Evolutionary conservation across 2,797 vertebrate genomes (phyloP), one percentile per base, ranked within the genome.

Genomic region (Siniperca scherzeri): DNA sequence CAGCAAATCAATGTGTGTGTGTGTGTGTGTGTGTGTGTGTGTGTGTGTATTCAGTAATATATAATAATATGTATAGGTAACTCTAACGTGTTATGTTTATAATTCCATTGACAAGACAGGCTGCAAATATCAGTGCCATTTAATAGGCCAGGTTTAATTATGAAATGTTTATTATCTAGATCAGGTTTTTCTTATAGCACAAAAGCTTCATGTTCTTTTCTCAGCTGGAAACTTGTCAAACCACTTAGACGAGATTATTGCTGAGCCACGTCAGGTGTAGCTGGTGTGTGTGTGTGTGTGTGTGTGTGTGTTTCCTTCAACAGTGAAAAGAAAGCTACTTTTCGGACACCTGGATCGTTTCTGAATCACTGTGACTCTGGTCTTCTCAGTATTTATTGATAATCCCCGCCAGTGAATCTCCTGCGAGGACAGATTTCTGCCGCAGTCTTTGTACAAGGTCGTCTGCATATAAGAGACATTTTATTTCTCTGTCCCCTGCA

Each of bases 371-470:
- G 25, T 4, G 27, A 76, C 68, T 70, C 73, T 22, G 16, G 21
- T 60, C 50, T 27, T 1, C 48, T 70, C 65, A 78, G 66, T 78
- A 27, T 81, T 85, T 76, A 76, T 80, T 72, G 82, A 76, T 74
- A 38, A 62, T 67, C 77, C 36, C 6, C 13, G 3, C 65, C 66
- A 22, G 65, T 38, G 56, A 56, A 30, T 42, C 40, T 76, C 21
- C 60, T n/a, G 33, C 46, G 38, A 77, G 61, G 80, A 77, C 81
- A 14, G n/a, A 27, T 57, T 74, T 14, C 48, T 62, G 76, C 77
- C n/a, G 33, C 70, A 7, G 38, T 83, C 70, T 27, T 46, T 10
- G 50, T 17, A 66, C 71, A 85, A 88, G 84, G 89, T 83, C 65
- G 61, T 52, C 80, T 57, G 74, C 70, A 25, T 74, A 53, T 61